phyloP scores from a whole-genome alignment of 2,113 vertebrate genomes.

The Otus sunia region DNA sequence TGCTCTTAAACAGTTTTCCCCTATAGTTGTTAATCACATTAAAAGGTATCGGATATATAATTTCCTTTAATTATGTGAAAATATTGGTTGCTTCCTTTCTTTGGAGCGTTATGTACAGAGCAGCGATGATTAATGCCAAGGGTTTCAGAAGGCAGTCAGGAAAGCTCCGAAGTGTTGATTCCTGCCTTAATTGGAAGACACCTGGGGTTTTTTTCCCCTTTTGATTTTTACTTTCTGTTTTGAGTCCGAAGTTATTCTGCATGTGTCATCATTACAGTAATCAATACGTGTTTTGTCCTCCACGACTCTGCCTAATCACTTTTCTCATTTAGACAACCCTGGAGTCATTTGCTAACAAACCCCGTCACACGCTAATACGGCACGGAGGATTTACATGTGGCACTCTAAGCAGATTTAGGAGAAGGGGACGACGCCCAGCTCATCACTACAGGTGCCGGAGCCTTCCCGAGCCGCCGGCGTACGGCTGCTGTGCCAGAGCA shows the following conservation, averaged over 20 bases:
- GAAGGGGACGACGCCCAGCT: background rate
- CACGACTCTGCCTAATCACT: conserved; percentile 65
- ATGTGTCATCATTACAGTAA: conserved; percentile 52
- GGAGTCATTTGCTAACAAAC: conserved; percentile 64
- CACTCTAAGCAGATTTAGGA: background rate
- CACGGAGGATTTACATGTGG: conserved; percentile 28
- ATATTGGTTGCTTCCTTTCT: conserved; percentile 58
- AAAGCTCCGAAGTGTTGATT: background rate
- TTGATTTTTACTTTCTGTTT: conserved; percentile 48
- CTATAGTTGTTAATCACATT: conserved; percentile 60
- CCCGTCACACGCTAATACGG: background rate
- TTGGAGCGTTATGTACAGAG: background rate
- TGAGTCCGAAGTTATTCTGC: conserved; percentile 30
- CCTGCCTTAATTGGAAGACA: background rate
- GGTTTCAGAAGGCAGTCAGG: background rate
- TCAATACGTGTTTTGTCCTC: conserved; percentile 67
- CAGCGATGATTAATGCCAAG: background rate
- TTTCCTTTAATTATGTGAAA: conserved; percentile 68
- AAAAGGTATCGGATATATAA: conserved; percentile 64
- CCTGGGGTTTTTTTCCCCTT: background rate
- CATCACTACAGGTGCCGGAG: background rate
- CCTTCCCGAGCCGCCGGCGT: background rate
- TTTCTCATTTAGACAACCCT: conserved; percentile 64
- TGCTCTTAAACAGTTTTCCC: conserved; percentile 15
- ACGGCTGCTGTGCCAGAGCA: background rate